Base-by-base conservation (phyloP, 2,113 vertebrate genomes). In the Rousettus leschenaultii region DNA sequence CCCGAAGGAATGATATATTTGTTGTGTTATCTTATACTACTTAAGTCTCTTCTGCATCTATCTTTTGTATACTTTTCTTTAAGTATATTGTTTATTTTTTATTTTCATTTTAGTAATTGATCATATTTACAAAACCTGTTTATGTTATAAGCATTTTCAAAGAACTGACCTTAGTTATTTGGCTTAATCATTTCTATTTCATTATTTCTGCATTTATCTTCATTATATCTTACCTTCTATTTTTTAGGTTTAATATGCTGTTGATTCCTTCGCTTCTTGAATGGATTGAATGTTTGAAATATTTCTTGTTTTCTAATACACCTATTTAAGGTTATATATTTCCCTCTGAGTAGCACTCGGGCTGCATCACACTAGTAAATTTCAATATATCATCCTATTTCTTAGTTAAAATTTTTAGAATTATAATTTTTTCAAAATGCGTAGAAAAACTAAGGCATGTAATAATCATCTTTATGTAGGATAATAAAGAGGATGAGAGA, bases 41-140 rank as follows among this genome's bases (percentile, higher is more conserved):
- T 51, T 75, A 74, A 61, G 48, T 68, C 21, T 91, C 30, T 73
- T 74, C 35, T 89, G 30, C 18, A 61, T 48, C 26, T 74, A 13
- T 40, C 38, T 57, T 90, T 90, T 93, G 19, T 86, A n/a, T 19
- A 79, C 38, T 78, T 65, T 85, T 84, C 84, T 85, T 73, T 94
- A 48, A 48, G 30, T 85, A 48, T n/a, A 71, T 35, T 79, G 12
- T 84, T 73, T 83, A 40, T 84, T 57, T 38, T 22, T 83, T 22
- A 0, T 65, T 24, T 65, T 43, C 33, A 33, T 7, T 45, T 91
- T 24, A 89, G 33, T 40, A 96, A 66, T 33, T 75, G 28, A 94
- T 73, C 22, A 59, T 65, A 86, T 89, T 93, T 85, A 9, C 12
- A 65, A 86, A 48, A 38, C 68, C 35, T 85, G 63, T 61, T 33